A percentile compares a stretch with the other conserved stretches of the same genome.
Evolutionary conservation across 2,113 vertebrate genomes (phyloP).

Genomic region (Tachycineta bicolor): DNA sequence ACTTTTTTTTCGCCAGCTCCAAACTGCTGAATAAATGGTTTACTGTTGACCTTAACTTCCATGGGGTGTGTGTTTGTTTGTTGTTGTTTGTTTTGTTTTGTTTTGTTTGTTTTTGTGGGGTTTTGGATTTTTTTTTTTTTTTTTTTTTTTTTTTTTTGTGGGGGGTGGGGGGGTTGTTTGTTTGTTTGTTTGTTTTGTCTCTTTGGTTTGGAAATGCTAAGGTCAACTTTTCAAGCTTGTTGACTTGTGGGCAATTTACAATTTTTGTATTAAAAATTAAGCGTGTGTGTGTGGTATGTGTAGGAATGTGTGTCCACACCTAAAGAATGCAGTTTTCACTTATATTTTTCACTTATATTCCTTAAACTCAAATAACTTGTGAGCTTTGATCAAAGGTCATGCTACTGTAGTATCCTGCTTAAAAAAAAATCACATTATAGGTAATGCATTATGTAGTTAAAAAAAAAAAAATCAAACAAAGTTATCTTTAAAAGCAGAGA

Average conservation of each 20-base stretch:
- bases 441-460: not conserved
- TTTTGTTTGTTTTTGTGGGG: not conserved
- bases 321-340: not conserved
- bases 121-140: too few species aligned
- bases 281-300: not conserved
- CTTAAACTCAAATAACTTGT: not conserved
- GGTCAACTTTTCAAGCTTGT: not conserved
- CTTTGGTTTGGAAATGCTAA: not conserved
- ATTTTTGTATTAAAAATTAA: not conserved
- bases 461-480: not conserved
- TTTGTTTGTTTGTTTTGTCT: not conserved
- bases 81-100: not conserved
- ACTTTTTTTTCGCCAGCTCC: not conserved
- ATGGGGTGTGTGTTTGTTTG: accelerated
- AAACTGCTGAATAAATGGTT: not conserved
- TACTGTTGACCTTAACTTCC: not conserved
- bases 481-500: not conserved
- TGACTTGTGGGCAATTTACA: not conserved
- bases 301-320: not conserved
- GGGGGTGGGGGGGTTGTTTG: not conserved
- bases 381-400: not conserved
- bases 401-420: not conserved
- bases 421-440: not conserved
- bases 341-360: not conserved
- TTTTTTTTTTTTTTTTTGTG: not conserved